Base-by-base conservation (phyloP, 2,888 invertebrate species). In the Nesidiocoris tenuis region DNA sequence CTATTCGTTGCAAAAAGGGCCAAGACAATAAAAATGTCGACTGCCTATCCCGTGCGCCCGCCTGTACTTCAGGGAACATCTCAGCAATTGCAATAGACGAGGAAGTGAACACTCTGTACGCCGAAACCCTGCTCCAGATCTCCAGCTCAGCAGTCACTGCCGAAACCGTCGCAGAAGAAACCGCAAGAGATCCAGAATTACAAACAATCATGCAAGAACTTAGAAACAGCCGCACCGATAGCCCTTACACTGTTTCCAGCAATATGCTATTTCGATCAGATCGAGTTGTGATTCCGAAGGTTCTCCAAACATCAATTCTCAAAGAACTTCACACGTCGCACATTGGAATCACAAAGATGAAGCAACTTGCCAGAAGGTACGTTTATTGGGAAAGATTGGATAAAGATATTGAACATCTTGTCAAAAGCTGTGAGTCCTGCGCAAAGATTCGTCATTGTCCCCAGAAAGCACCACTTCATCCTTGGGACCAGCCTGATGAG, bases 401-500 rank as follows among this genome's bases (percentile, higher is more conserved):
- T 39, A 71, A 61, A 19, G 71, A 71, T 21, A 61, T 71, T 18
- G 71, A 71, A 22, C 71, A 18, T 12, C 54, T 64, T 9, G 81
- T 74, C 61, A 80, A 21, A 76, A 77, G 61, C 57, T 74, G 17
- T 68, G 67, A 75, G 54, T 22, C 61, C 70, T 54, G 64, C 22
- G 24, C 25, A 66, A 16, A 17, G 18, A 39, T 68, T 23, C 55
- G 66, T 67, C 2, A 19, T 67, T 21, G 23, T 74, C 61, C 74
- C 5, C 67, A 78, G 17, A 81, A 81, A 77, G 79, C 77, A 3
- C 75, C 79, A 2, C 56, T 80, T 12, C 81, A 81, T 61, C 79
- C 79, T 0, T 82, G 81, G 82, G 76, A 79, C 16, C 75, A 75
- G 63, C 81, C 81, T n/a, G 76, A 78, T 18, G 61, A 82, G 12